phyloP scores from a whole-genome alignment of 2,797 vertebrate genomes.

The Lophura swinhoii region DNA sequence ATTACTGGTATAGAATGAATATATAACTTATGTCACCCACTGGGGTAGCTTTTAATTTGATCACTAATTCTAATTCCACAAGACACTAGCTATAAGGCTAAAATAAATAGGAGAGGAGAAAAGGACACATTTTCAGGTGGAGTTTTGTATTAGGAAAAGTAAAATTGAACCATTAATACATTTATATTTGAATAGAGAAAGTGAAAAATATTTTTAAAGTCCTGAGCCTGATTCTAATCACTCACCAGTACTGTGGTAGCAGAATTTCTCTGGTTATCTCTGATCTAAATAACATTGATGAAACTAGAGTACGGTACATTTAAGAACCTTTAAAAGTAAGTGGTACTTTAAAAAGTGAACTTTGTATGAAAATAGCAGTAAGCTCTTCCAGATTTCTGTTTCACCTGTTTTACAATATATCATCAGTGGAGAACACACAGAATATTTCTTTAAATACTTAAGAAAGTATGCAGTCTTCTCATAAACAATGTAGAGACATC shows the following conservation, averaged over 20 bases:
- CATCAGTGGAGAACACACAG: background rate
- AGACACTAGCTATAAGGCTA: background rate
- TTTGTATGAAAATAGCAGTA: background rate
- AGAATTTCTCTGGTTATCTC: background rate
- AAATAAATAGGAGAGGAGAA: slow-evolving; percentile 31
- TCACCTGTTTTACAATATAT: background rate
- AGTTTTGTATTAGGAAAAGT: background rate
- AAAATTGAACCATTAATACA: background rate
- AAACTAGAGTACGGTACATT: background rate
- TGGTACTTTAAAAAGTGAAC: background rate
- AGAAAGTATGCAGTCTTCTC: background rate
- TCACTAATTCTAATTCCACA: slow-evolving; percentile 49
- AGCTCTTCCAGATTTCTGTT: background rate
- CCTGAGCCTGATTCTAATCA: background rate
- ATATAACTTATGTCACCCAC: slow-evolving; percentile 21
- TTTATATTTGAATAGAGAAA: background rate
- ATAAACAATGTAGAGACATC: background rate
- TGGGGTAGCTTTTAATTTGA: slow-evolving; percentile 37
- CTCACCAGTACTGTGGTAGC: background rate
- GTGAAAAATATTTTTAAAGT: background rate
- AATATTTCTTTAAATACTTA: background rate
- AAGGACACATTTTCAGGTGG: background rate
- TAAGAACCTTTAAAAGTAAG: background rate
- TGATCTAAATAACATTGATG: background rate
- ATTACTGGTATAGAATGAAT: background rate